Evolutionary conservation across 2,888 invertebrate genomes (phyloP), one percentile per base, ranked within the genome.

Genomic region (Stenchaetothrips biformis): DNA sequence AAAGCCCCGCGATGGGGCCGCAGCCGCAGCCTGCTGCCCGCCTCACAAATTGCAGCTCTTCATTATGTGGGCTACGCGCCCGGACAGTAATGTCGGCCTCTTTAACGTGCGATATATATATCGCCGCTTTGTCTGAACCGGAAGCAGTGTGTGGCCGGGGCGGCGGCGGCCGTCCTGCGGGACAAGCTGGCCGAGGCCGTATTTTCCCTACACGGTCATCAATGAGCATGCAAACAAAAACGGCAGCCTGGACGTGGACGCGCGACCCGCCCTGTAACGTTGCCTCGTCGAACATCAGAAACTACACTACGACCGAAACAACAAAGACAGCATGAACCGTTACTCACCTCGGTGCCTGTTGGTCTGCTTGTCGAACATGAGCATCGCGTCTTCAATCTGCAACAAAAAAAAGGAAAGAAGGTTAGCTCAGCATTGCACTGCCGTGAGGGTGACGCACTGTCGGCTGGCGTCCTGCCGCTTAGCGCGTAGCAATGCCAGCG

Each of bases 361-460:
- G 87, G 99, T 99, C 89, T 98, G 97, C 92, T 99, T 99, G 90
- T 99, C 99, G 90, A 99, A 99, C 99, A 99, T 99, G 88, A 99
- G 92, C 99, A 99, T 99, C 86, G 99, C 98, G 88, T 98, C 98
- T 89, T 98, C 98, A 88, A 98, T 97, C 97, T 98, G 94, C 83
- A 95, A 95, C 88, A 89, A 89, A 87, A 88, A 85, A 88, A 88
- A 85, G 88, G 86, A 87, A 82, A 37, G 2, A 1, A 37, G 37
- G 37, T 37, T 37, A 37, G 37, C n/a, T n/a, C n/a, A n/a, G n/a
- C n/a, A n/a, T n/a, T n/a, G n/a, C n/a, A n/a, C n/a, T n/a, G n/a
- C n/a, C n/a, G n/a, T n/a, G n/a, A n/a, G n/a, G n/a, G n/a, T n/a
- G n/a, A n/a, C n/a, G n/a, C n/a, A n/a, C n/a, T n/a, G n/a, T n/a